Conservation (phyloP, 64 coral and sea anemone genomes). For the Porites australiensis region DNA sequence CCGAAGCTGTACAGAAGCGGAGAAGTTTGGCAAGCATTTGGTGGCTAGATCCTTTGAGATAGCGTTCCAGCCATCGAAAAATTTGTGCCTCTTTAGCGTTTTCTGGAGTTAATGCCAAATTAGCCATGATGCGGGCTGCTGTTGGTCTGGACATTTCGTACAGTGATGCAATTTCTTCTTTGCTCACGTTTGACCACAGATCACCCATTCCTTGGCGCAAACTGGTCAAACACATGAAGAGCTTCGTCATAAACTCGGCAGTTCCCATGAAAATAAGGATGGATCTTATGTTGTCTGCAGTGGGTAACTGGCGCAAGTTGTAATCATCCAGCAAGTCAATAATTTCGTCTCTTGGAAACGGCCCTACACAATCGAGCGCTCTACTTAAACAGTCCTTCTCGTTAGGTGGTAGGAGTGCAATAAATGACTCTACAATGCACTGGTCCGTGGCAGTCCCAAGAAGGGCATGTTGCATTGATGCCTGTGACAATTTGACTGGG, state of each 20-base stretch:
- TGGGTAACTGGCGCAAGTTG: slow-evolving; percentile 30
- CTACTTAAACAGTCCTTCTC: slow-evolving; percentile 40
- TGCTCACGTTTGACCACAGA: slow-evolving; percentile 40
- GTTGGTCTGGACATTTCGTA: slow-evolving; percentile 63
- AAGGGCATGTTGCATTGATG: slow-evolving; percentile 41
- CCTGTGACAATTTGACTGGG: slow-evolving; percentile 57
- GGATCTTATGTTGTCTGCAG: slow-evolving; percentile 27
- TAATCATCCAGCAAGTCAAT: slow-evolving; percentile 65
- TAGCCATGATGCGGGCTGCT: slow-evolving; percentile 7
- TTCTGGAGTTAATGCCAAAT: slow-evolving; percentile 6
- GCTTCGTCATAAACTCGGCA: slow-evolving; percentile 56
- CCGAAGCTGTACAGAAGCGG: slow-evolving; percentile 53
- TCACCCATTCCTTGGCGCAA: slow-evolving; percentile 54
- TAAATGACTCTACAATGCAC: slow-evolving; percentile 46
- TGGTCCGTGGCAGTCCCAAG: slow-evolving; percentile 32
- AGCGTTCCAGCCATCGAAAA: slow-evolving; percentile 52
- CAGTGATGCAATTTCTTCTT: slow-evolving; percentile 37
- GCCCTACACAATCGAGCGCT: slow-evolving; percentile 19
- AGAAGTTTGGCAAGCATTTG: slow-evolving; percentile 45
- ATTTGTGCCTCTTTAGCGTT: slow-evolving; percentile 45
- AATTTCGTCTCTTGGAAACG: slow-evolving; percentile 37
- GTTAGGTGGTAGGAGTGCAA: slow-evolving; percentile 21
- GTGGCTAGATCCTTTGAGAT: slow-evolving; percentile 38
- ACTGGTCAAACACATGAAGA: background rate
- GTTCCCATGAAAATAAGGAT: slow-evolving; percentile 8